Percentiles rank a stretch among this genome's conserved stretches.
phyloP scores from a whole-genome alignment of 2,888 invertebrate genomes.

The Ichneumon xanthorius region DNA sequence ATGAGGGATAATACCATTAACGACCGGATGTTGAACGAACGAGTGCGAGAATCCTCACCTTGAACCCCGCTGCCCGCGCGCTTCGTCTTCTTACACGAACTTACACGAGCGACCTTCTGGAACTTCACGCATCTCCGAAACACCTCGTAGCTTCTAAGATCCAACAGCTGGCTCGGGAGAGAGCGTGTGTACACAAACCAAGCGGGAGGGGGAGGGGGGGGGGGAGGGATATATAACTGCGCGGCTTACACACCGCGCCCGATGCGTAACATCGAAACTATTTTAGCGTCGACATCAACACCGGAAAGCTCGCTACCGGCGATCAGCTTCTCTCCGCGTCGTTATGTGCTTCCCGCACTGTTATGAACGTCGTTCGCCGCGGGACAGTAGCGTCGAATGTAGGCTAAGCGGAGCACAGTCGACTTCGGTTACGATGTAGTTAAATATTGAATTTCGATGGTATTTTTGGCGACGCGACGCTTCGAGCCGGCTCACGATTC shows the following conservation, averaged over 20 bases:
- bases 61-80: slow-evolving; percentile 16
- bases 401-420: slow-evolving; percentile 2
- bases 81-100: slow-evolving; percentile 3
- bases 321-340: background rate
- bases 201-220: background rate
- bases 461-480: background rate
- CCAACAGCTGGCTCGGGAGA: slow-evolving; percentile 31
- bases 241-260: background rate
- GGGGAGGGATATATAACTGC: slow-evolving; percentile 30
- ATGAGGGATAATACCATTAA: slow-evolving; percentile 35
- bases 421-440: background rate
- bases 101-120: slow-evolving; percentile 10
- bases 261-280: slow-evolving; percentile 58
- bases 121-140: slow-evolving; percentile 30
- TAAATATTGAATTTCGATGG: slow-evolving; percentile 13
- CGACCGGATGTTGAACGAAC: slow-evolving; percentile 45
- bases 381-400: background rate
- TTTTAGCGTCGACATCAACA: slow-evolving; percentile 60
- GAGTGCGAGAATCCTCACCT: slow-evolving; percentile 32
- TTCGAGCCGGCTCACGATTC: background rate
- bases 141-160: slow-evolving; percentile 20
- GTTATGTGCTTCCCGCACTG: background rate
- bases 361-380: background rate
- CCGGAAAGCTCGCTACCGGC: slow-evolving; percentile 22
- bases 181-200: slow-evolving; percentile 16